Evolutionary conservation across 2,113 vertebrate genomes (phyloP).

Genomic region (Tylochromis polylepis): DNA sequence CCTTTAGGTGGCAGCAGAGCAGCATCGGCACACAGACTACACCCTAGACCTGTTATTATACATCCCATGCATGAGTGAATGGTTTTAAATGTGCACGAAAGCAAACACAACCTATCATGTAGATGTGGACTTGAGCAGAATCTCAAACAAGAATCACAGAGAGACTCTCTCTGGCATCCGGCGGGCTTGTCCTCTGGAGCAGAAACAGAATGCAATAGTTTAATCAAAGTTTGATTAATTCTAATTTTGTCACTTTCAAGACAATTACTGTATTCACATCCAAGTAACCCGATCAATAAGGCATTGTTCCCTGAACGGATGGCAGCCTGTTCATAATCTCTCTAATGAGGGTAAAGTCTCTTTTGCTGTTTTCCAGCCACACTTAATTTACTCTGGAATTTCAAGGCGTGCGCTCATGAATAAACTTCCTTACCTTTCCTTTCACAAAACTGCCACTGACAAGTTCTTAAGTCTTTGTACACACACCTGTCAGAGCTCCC

Average conservation of each 20-base stretch:
- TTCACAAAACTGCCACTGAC: conserved; percentile 13
- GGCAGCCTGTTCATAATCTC: neutral
- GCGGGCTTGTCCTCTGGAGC: neutral
- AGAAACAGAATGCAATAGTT: conserved; percentile 15
- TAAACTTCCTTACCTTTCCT: conserved; percentile 11
- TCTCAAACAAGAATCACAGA: neutral
- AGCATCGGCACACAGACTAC: neutral
- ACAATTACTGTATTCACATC: conserved; percentile 31
- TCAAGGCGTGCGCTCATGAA: conserved; percentile 35
- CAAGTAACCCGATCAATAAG: conserved; percentile 36
- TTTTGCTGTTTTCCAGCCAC: conserved; percentile 12
- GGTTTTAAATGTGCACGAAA: neutral
- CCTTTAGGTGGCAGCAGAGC: conserved; percentile 60
- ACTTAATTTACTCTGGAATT: conserved; percentile 23
- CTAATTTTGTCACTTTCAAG: conserved; percentile 22
- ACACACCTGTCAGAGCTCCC: conserved; percentile 27
- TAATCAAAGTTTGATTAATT: conserved; percentile 46
- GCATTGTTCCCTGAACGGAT: conserved; percentile 5
- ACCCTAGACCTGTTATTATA: neutral
- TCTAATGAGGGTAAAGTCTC: conserved; percentile 11
- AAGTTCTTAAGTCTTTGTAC: conserved; percentile 28
- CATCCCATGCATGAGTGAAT: conserved; percentile 24
- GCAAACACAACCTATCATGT: conserved; percentile 22
- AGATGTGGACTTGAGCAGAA: neutral
- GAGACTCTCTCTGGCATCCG: neutral